Evolutionary conservation across 2,888 invertebrate species (phyloP).

Genomic region (Trypoxylon attenuatum): DNA sequence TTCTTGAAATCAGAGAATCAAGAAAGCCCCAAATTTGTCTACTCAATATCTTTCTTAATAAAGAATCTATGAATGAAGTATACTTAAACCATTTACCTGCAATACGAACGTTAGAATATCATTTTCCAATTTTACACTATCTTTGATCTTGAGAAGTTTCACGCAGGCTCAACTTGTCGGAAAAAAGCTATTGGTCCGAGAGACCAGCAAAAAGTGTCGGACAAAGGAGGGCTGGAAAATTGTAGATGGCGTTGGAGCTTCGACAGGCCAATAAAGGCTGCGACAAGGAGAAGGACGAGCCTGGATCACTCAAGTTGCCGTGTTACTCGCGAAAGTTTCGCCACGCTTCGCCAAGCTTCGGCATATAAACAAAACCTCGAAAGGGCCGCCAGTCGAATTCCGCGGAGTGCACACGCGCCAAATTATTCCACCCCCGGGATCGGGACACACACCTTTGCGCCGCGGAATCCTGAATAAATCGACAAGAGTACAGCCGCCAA

Average conservation of each 20-base stretch:
- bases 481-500: neutral
- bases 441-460: neutral
- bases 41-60: too few species aligned
- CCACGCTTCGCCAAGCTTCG: too few species aligned
- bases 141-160: too few species aligned
- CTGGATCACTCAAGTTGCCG: slow-evolving; percentile 11
- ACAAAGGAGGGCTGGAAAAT: slow-evolving; percentile 2
- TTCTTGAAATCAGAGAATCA: too few species aligned
- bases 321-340: slow-evolving; percentile 32
- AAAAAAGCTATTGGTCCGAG: too few species aligned
- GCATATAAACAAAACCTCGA: neutral
- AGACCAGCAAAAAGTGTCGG: too few species aligned
- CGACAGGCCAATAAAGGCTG: slow-evolving; percentile 25
- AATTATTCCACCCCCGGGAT: neutral
- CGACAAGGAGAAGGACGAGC: slow-evolving; percentile 27
- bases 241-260: neutral
- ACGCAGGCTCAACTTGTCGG: too few species aligned
- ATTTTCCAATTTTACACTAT: too few species aligned
- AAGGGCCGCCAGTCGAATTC: neutral
- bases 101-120: too few species aligned
- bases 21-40: too few species aligned
- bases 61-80: too few species aligned
- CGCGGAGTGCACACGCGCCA: neutral
- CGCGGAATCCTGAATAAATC: neutral
- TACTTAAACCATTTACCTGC: too few species aligned